Evolutionary conservation across 1,140 invertebrate genomes (phyloP), one percentile per base, ranked within the genome.

Genomic region (Parapsyche elsis): DNA sequence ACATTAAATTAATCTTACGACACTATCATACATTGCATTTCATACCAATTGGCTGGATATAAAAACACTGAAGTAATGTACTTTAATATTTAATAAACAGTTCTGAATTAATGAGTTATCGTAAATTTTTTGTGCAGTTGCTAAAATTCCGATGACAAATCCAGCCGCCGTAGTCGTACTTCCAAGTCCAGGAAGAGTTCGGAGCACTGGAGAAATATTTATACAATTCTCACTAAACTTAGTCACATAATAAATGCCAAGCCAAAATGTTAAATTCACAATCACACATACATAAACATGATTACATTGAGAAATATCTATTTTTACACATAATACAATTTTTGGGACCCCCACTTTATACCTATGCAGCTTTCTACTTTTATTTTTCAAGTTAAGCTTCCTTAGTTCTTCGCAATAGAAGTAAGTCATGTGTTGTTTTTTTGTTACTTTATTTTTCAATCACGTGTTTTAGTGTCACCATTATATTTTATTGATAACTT

Each of bases 171-270:
- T 85, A 75, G 84, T 84, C 57, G 88, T 89, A 80, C 83, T 88
- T 78, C 88, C 88, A n/a, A 86, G 86, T 74, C 87, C 88, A 46
- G 88, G 88, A 82, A 86, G 85, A 84, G 87, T 89, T 71, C 87
- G 86, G 81, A 85, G 82, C 77, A 81, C 83, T 59, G 87, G 86
- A 71, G 84, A 86, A 83, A 84, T 84, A 78, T 82, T 85, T 83
- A 79, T 85, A 84, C 85, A 85, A 82, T 83, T 81, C 74, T 84
- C 83, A 76, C 84, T 82, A 81, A 84, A 84, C 83, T 84, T 86
- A 59, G 84, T 86, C 19, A 85, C 86, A 76, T 88, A 86, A 84
- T 78, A 46, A 67, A 14, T 67, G 5, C 1, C 16, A 19, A 30
- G 24, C 12, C 19, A 67, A 67, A 26, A 26, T 67, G 26, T 26